phyloP scores from a whole-genome alignment of 2,797 vertebrate species.

The Pseudomugil gertrudae region DNA sequence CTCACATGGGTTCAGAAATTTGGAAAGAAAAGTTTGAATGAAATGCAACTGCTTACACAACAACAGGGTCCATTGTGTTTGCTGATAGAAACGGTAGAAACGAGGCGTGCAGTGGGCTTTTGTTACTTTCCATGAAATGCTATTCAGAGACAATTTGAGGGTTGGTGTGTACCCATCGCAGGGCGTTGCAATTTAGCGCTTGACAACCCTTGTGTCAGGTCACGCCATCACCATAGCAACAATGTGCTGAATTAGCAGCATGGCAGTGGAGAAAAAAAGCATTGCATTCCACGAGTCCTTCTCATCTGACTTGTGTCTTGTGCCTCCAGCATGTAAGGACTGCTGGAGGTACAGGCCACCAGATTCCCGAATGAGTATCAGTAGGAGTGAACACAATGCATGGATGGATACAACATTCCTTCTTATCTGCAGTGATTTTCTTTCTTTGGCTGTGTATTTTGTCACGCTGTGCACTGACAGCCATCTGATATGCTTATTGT shows the following conservation, averaged over 20 bases:
- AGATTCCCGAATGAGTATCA: background rate
- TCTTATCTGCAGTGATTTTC: background rate
- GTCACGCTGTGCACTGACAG: background rate
- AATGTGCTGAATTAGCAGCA: slow-evolving; percentile 73
- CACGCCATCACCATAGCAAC: slow-evolving; percentile 75
- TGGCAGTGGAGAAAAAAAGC: slow-evolving; percentile 39
- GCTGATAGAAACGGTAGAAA: background rate
- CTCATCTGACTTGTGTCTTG: slow-evolving; percentile 35
- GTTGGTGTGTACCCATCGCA: slow-evolving; percentile 47
- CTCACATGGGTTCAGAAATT: slow-evolving; percentile 17
- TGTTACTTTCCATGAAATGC: slow-evolving; percentile 10
- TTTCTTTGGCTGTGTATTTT: background rate
- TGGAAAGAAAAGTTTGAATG: slow-evolving; percentile 8
- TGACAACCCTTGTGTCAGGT: slow-evolving; percentile 62
- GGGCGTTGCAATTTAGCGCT: slow-evolving; percentile 59
- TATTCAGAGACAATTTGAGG: slow-evolving; percentile 43
- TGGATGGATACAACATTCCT: background rate
- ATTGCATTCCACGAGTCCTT: slow-evolving; percentile 28
- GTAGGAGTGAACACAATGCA: background rate
- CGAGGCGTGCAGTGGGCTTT: slow-evolving; percentile 10
- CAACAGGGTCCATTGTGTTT: background rate
- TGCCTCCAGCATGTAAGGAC: no score
- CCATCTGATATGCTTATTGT: slow-evolving; percentile 1
- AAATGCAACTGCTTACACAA: background rate
- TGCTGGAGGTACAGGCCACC: slow-evolving; percentile 4